Evolutionary conservation across 2,797 vertebrate species (phyloP), one percentile per base, ranked within the genome.

Genomic region (Sparus aurata): DNA sequence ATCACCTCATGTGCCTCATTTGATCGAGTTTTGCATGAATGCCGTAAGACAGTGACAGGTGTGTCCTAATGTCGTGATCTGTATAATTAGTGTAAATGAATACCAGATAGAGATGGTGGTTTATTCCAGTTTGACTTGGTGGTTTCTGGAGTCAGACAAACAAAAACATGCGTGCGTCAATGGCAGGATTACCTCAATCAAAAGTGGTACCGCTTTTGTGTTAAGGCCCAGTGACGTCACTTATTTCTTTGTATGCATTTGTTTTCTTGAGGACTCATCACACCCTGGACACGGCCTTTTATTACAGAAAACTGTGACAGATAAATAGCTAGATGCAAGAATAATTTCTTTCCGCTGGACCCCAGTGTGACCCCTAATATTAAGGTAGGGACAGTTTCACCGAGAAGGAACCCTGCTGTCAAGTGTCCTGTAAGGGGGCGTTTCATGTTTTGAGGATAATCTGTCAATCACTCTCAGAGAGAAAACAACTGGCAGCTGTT

Each of bases 41-140:
- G 5, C 3, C 20, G 70, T 0, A 3, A 49, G 11, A 62, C 9
- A 62, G 6, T 25, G 11, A 30, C 1, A 60, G 63, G 59, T 30
- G 53, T 25, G 59, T 43, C 25, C 7, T 2, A 3, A 7, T 47
- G 4, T 18, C 50, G 13, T 18, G 4, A 16, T 34, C 7, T 23
- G 6, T 64, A 17, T 55, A 49, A 58, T 63, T 64, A 46, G 15
- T 23, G 27, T 12, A 62, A 59, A 45, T 15, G 57, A 63, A 49
- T 3, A 54, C 9, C 16, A 49, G 8, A 8, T 11, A 17, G 12
- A n/a, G 4, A 60, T 1, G 0, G 16, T 2, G 23, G 20, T 18
- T n/a, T 60, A 10, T 16, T 73, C 12, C 41, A 6, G n/a, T 46
- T 52, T 50, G 12, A 43, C n/a, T 3, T 30, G 18, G 3, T 15